These are phyloP conservation scores for Drosophila arawakana DNA, from an alignment of 1,140 invertebrate genomes.

Conservation along the genomic window DNA sequence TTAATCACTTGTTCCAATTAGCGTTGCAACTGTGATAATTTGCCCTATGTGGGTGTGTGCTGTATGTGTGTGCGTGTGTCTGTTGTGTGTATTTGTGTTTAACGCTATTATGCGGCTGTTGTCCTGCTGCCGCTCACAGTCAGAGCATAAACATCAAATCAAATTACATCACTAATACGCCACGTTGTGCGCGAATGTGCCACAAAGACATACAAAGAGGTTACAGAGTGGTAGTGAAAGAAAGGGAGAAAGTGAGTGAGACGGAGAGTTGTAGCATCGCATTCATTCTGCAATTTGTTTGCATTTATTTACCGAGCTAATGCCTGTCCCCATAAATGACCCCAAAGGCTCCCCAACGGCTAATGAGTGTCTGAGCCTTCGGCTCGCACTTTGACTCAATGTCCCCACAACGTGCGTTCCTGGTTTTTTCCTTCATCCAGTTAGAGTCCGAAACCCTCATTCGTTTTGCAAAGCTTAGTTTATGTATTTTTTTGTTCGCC, in stretches of 20 bases:
- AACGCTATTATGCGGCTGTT: constrained; percentile 66
- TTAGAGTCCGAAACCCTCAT: constrained; percentile 23
- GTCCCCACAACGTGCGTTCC: not conserved
- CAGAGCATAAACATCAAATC: constrained; percentile 74
- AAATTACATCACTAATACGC: constrained; percentile 81
- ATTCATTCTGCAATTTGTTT: constrained; percentile 61
- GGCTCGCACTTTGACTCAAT: not conserved
- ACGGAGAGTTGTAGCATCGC: constrained; percentile 16
- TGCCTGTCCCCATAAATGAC: constrained; percentile 42
- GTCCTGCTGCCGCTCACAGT: constrained; percentile 5
- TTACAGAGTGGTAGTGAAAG: too few relatives aligned
- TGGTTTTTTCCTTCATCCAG: constrained; percentile 1
- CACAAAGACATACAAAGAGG: not conserved
- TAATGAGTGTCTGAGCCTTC: constrained; percentile 47
- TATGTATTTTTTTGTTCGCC: constrained; percentile 28
- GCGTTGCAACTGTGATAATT: constrained; percentile 75
- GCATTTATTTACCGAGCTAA: constrained; percentile 76
- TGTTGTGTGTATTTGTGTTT: constrained; percentile 41
- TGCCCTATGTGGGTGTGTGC: constrained; percentile 20
- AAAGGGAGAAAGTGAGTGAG: not conserved
- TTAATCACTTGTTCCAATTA: constrained; percentile 79
- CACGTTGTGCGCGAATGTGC: constrained; percentile 56
- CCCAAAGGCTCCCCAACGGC: constrained; percentile 26
- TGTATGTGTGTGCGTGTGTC: not conserved
- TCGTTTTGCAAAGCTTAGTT: constrained; percentile 30